Conservation (phyloP, 2,797 vertebrate genomes). For the Siniperca obscura region DNA sequence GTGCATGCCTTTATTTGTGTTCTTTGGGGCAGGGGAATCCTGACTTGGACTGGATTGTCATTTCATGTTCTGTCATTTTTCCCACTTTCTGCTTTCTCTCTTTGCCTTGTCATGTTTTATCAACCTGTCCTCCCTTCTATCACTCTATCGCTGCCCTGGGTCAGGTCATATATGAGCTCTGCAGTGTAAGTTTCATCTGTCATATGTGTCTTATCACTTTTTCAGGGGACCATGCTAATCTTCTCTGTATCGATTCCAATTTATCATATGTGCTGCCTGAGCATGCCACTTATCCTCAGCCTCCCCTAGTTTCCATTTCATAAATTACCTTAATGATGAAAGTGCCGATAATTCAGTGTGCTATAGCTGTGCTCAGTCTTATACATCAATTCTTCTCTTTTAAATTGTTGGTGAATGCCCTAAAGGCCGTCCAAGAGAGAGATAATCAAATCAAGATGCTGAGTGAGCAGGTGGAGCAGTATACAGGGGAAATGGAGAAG, state of each 20-base stretch:
- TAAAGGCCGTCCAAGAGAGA: conserved; percentile 91
- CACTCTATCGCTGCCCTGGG: conserved; percentile 55
- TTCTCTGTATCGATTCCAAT: no score
- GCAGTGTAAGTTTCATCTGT: conserved; percentile 83
- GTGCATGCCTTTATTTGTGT: not conserved
- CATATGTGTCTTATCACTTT: conserved; percentile 18
- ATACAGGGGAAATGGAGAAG: conserved; percentile 95
- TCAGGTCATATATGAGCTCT: conserved; percentile 89
- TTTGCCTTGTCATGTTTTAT: conserved; percentile 47
- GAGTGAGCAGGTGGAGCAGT: conserved; percentile 92
- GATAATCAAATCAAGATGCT: conserved; percentile 94
- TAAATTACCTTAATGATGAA: conserved; percentile 14
- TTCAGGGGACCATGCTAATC: no score
- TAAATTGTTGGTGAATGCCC: conserved; percentile 23
- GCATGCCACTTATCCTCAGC: conserved; percentile 20
- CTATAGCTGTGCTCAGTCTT: not conserved
- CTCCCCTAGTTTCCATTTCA: conserved; percentile 38
- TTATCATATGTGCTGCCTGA: no score
- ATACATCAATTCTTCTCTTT: conserved; percentile 15
- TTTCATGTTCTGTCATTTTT: conserved; percentile 26
- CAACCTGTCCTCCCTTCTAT: conserved; percentile 50
- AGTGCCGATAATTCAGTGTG: not conserved
- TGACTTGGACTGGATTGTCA: not conserved
- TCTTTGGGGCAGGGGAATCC: not conserved
- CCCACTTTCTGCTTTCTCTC: conserved; percentile 43